Percentiles rank a stretch among this genome's conserved stretches.
Evolutionary conservation across 2,113 vertebrate genomes (phyloP).

Genomic region (Collichthys lucidus): DNA sequence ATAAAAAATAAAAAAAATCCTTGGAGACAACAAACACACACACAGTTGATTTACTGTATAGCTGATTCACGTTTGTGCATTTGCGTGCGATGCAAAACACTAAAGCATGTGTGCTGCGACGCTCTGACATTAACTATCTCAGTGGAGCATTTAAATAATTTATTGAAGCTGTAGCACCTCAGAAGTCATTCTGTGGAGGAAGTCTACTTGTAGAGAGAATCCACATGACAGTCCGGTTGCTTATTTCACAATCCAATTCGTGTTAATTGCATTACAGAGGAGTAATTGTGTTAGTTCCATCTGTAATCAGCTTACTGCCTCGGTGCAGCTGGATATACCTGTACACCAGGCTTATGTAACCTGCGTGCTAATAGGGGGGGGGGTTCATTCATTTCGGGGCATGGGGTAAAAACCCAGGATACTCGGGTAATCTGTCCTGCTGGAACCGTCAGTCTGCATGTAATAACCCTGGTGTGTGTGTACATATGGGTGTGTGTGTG

Average conservation of each 20-base stretch:
- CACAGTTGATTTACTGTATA: neutral
- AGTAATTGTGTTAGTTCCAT: conserved; percentile 80
- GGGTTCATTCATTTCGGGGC: conserved; percentile 66
- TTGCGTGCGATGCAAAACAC: conserved; percentile 10
- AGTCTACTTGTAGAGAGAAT: conserved; percentile 27
- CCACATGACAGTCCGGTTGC: conserved; percentile 51
- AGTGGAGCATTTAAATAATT: conserved; percentile 51
- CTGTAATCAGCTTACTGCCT: conserved; percentile 80
- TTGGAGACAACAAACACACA: neutral
- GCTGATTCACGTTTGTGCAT: conserved; percentile 12
- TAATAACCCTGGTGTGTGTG: conserved; percentile 60
- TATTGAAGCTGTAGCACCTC: conserved; percentile 16
- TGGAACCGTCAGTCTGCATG: conserved; percentile 57
- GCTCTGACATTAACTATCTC: conserved; percentile 41
- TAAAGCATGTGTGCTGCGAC: conserved; percentile 17
- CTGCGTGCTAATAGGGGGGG: conserved; percentile 45
- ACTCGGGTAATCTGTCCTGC: conserved; percentile 70
- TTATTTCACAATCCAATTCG: conserved; percentile 68
- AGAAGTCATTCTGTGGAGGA: conserved; percentile 30
- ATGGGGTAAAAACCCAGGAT: conserved; percentile 64
- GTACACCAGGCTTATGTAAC: conserved; percentile 69
- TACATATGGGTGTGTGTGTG: conserved; percentile 13
- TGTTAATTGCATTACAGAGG: conserved; percentile 74
- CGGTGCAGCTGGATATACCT: conserved; percentile 73
- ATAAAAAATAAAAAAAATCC: neutral